Evolutionary conservation across 2,797 vertebrate species (phyloP).

Genomic region (Pipistrellus pygmaeus): DNA sequence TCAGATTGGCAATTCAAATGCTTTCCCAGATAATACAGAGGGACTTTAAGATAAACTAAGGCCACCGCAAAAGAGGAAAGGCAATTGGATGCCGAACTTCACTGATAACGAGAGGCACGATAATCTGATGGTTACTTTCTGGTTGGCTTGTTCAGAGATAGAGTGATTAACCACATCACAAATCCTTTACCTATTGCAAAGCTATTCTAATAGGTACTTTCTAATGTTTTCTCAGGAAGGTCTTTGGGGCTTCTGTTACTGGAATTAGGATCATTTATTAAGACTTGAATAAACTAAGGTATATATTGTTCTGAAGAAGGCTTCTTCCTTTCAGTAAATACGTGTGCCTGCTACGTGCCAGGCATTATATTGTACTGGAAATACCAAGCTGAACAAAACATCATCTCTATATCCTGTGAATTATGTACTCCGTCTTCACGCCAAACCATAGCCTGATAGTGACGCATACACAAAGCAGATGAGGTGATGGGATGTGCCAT

Average conservation of each 20-base stretch:
- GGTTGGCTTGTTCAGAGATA: constrained; percentile 80
- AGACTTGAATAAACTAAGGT: constrained; percentile 72
- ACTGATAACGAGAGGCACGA: constrained; percentile 73
- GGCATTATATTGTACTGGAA: constrained; percentile 29
- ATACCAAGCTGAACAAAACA: not conserved
- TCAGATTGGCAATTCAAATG: constrained; percentile 74
- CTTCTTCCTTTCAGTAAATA: constrained; percentile 60
- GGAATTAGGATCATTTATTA: constrained; percentile 76
- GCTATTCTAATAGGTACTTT: constrained; percentile 73
- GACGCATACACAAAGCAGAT: not conserved
- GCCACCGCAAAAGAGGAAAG: constrained; percentile 72
- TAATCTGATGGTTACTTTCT: constrained; percentile 83
- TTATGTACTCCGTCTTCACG: not conserved
- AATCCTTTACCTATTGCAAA: constrained; percentile 77
- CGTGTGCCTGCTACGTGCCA: constrained; percentile 2
- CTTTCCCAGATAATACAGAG: constrained; percentile 76
- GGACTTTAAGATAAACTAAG: constrained; percentile 79
- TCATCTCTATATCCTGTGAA: not conserved
- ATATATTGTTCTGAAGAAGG: constrained; percentile 65
- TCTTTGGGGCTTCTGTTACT: constrained; percentile 75
- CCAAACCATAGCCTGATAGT: not conserved
- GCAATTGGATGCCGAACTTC: constrained; percentile 78
- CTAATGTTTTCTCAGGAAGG: constrained; percentile 79
- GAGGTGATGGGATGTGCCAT: not conserved
- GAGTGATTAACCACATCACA: constrained; percentile 77